These are phyloP conservation scores for Arctia plantaginis DNA, from an alignment of 2,888 invertebrate genomes.

Conservation along the genomic window DNA sequence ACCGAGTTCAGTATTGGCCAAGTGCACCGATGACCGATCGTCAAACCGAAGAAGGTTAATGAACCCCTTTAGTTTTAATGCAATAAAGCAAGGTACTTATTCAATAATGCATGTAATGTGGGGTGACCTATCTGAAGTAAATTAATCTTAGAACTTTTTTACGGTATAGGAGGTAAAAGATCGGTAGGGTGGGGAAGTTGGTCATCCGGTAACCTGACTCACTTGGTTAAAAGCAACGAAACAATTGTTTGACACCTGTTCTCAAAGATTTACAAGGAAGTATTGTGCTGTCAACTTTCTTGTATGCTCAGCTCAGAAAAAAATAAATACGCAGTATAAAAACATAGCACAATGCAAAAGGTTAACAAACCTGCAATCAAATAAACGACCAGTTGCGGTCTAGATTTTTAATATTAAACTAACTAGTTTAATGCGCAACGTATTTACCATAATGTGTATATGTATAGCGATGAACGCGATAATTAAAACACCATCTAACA, in stretches of 20 bases:
- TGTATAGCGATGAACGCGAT: neutral
- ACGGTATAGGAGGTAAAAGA: neutral
- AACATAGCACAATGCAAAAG: neutral
- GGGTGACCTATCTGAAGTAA: neutral
- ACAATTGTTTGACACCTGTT: neutral
- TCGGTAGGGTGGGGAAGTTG: neutral
- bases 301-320: neutral
- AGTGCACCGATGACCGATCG: neutral
- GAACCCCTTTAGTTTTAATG: neutral
- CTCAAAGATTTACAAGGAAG: no score
- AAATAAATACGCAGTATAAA: neutral
- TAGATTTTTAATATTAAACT: neutral
- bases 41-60: neutral
- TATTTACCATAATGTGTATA: neutral
- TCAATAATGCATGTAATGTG: neutral
- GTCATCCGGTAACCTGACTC: neutral
- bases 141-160: neutral
- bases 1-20: neutral
- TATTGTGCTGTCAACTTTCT: neutral
- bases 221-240: neutral
- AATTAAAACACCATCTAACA: neutral
- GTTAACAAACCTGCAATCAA: neutral
- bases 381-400: neutral
- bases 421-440: neutral
- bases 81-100: neutral